Evolutionary conservation across 2,888 invertebrate genomes (phyloP).

Genomic region (Epiblema foenella): DNA sequence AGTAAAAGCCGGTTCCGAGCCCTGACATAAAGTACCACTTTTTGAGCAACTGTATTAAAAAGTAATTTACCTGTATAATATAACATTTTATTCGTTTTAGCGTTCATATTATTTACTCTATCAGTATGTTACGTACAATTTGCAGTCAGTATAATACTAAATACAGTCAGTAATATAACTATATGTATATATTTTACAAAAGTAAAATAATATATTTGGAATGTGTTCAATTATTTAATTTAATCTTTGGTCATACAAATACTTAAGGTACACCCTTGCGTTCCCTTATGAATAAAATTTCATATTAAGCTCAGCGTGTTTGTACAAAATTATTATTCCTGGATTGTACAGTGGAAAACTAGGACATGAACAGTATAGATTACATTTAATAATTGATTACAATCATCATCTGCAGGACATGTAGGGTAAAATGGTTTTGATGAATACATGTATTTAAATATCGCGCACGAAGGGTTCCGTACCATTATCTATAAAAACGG

Average conservation of each 20-base stretch:
- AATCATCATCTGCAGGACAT: too few species aligned
- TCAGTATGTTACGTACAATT: not conserved
- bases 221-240: conserved; percentile 34
- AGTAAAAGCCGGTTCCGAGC: too few species aligned
- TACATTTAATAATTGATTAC: too few species aligned
- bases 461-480: too few species aligned
- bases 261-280: conserved; percentile 36
- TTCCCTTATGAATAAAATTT: conserved; percentile 18
- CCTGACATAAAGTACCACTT: too few species aligned
- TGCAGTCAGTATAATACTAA: not conserved
- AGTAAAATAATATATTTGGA: conserved; percentile 20
- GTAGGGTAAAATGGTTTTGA: too few species aligned
- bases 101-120: not conserved
- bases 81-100: not conserved
- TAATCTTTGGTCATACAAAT: conserved; percentile 51
- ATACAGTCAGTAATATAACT: not conserved
- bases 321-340: not conserved
- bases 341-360: not conserved
- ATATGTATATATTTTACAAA: not conserved
- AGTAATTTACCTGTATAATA: not conserved
- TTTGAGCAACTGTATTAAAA: too few species aligned
- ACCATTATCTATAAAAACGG: too few species aligned
- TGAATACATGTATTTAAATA: too few species aligned
- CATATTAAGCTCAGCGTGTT: conserved; percentile 17
- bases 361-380: too few species aligned